Conservation (phyloP, 2,797 vertebrate species). For the Choloepus didactylus region DNA sequence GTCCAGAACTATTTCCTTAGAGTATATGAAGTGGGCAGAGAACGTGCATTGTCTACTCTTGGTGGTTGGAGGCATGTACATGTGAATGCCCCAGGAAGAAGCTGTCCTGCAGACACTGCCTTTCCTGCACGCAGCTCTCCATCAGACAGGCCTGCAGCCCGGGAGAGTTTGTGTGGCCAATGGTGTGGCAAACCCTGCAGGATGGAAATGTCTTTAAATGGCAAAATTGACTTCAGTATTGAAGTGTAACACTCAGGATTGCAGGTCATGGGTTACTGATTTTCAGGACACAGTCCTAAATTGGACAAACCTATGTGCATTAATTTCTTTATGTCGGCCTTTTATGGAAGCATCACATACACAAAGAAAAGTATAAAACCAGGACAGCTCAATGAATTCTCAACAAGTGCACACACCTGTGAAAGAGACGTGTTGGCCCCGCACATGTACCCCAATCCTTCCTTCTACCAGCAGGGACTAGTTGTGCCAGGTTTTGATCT, state of each 20-base stretch:
- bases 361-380: neutral
- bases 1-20: neutral
- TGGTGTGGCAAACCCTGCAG: neutral
- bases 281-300: neutral
- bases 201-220: neutral
- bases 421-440: neutral
- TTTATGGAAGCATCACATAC: no score
- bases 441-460: neutral
- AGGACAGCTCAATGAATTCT: neutral
- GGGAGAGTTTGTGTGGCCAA: neutral
- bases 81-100: fast-evolving
- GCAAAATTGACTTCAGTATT: no score
- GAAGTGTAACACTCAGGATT: neutral
- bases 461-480: neutral
- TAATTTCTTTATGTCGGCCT: neutral
- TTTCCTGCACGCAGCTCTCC: neutral
- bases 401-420: neutral
- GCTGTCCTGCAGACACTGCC: no score
- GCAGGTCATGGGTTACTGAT: no score
- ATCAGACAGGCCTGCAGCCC: fast-evolving
- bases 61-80: neutral
- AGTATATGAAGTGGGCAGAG: no score
- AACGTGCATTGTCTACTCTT: fast-evolving
- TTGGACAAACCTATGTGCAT: neutral
- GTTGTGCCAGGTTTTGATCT: neutral